Conservation (phyloP, 2,797 vertebrate genomes). For the Argentina silus region DNA sequence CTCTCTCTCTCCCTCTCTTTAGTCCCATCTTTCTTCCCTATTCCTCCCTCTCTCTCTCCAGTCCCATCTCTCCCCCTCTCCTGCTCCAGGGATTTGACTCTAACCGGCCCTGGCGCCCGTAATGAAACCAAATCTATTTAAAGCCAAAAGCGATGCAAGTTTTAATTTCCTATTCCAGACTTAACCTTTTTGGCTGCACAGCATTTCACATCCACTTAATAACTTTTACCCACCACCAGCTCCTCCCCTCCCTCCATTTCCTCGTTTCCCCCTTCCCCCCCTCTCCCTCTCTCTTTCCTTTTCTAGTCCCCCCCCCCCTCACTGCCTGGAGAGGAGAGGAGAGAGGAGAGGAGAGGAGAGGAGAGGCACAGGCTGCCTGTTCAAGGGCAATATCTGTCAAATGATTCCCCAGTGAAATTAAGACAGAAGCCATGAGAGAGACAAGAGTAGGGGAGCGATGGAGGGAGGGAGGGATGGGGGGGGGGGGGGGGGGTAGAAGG, state of each 20-base stretch:
- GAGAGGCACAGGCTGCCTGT: constrained; percentile 68
- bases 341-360: constrained; percentile 52
- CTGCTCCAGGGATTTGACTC: constrained; percentile 77
- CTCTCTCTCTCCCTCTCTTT: constrained; percentile 40
- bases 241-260: constrained; percentile 58
- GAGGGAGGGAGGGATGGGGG: constrained; percentile 9
- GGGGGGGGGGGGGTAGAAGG: neutral
- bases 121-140: constrained; percentile 85
- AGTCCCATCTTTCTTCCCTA: constrained; percentile 44
- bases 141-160: constrained; percentile 83
- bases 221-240: constrained; percentile 75
- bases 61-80: constrained; percentile 56
- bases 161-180: constrained; percentile 84
- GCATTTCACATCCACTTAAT: constrained; percentile 83
- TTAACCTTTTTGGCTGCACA: constrained; percentile 83
- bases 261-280: neutral
- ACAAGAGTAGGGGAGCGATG: constrained; percentile 6
- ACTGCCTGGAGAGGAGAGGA: constrained; percentile 68
- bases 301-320: constrained; percentile 45
- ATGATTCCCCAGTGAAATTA: constrained; percentile 80
- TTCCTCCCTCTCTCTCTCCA: constrained; percentile 17
- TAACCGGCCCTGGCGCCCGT: constrained; percentile 81
- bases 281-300: constrained; percentile 25
- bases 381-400: constrained; percentile 81
- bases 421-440: constrained; percentile 76